Conservation (phyloP, 2,888 invertebrate species). For the Noctua pronuba region DNA sequence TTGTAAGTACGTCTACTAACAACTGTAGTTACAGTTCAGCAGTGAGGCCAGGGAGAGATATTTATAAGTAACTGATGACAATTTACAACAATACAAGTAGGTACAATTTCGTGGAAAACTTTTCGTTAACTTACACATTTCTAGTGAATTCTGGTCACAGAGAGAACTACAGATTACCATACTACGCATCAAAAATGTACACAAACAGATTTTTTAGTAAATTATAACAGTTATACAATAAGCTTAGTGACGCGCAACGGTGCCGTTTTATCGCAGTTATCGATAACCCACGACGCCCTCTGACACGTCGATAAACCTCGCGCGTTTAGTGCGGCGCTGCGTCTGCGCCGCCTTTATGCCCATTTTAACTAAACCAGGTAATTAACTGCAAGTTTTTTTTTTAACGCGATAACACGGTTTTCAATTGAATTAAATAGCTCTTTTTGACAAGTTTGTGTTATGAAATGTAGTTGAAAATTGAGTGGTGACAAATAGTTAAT, state of each 20-base stretch:
- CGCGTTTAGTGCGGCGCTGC: slow-evolving; percentile 72
- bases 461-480: slow-evolving; percentile 36
- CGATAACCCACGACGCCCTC: slow-evolving; percentile 82
- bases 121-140: neutral
- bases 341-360: slow-evolving; percentile 63
- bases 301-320: slow-evolving; percentile 79
- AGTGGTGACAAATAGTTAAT: neutral
- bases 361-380: slow-evolving; percentile 70
- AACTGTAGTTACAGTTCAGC: neutral
- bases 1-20: neutral
- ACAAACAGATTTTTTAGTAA: slow-evolving; percentile 51
- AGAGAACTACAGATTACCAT: slow-evolving; percentile 5
- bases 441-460: slow-evolving; percentile 26
- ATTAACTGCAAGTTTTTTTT: slow-evolving; percentile 63
- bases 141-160: neutral
- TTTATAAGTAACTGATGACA: neutral
- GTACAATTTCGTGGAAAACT: neutral
- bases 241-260: slow-evolving; percentile 79
- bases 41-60: too few species aligned
- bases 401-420: slow-evolving; percentile 44
- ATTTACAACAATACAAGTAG: too few species aligned
- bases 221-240: slow-evolving; percentile 64
- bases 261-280: slow-evolving; percentile 74
- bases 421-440: slow-evolving; percentile 35
- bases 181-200: slow-evolving; percentile 45